These are phyloP conservation scores for Rhinolophus sinicus DNA, from an alignment of 2,113 vertebrate genomes.

Conservation along the genomic window DNA sequence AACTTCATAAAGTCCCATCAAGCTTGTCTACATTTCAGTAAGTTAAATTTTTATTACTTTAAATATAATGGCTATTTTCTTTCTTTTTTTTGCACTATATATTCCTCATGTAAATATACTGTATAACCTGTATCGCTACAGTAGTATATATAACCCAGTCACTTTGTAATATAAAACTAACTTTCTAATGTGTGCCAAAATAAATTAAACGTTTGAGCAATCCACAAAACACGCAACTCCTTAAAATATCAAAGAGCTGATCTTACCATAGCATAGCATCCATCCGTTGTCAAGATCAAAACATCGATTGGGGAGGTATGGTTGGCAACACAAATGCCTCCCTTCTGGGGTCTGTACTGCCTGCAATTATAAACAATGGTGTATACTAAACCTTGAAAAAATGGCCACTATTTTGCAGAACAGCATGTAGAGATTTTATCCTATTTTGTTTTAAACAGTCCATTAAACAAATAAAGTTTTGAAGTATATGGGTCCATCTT, in stretches of 20 bases:
- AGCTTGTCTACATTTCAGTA: not conserved
- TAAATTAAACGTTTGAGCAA: not conserved
- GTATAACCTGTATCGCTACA: not conserved
- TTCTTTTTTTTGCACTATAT: not conserved
- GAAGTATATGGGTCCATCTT: not conserved
- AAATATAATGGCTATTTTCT: not conserved
- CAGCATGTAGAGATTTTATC: not conserved
- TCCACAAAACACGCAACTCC: not conserved
- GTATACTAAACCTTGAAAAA: not conserved
- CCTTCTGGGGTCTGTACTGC: slow-evolving; percentile 94
- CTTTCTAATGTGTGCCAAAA: slow-evolving; percentile 16
- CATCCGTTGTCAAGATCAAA: slow-evolving; percentile 95
- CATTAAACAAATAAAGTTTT: not conserved
- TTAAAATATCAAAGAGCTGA: not conserved
- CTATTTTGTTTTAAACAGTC: not conserved
- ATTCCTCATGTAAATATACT: not conserved
- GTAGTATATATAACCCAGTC: not conserved
- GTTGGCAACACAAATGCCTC: slow-evolving; percentile 98
- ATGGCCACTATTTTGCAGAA: not conserved
- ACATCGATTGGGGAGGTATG: slow-evolving; percentile 97
- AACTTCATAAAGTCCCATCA: not conserved
- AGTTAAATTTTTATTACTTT: not conserved
- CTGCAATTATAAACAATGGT: slow-evolving; percentile 83
- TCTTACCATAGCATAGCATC: slow-evolving; percentile 98
- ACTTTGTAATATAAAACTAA: not conserved